Evolutionary conservation across 2,888 invertebrate species (phyloP).

Genomic region (Dilophus febrilis): DNA sequence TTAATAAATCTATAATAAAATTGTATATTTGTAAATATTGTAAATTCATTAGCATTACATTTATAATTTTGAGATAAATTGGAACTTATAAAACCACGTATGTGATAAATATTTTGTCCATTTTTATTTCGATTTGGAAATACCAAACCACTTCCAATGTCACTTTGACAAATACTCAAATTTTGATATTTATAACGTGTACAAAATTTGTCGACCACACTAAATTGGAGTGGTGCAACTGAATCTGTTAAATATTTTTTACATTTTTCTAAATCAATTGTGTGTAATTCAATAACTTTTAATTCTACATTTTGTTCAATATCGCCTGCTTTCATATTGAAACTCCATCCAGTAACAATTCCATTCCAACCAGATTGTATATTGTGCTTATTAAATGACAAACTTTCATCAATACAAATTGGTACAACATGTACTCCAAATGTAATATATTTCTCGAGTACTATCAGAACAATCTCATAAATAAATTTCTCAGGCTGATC

Average conservation of each 20-base stretch:
- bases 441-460: conserved; percentile 17
- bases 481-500: conserved; percentile 9
- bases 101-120: conserved; percentile 9
- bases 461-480: conserved; percentile 24
- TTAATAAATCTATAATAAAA: conserved; percentile 3
- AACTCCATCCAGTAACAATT: conserved; percentile 15
- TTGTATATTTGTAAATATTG: conserved; percentile 12
- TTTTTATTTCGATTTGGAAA: conserved; percentile 4
- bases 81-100: conserved; percentile 18
- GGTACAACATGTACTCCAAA: conserved; percentile 21
- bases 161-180: conserved; percentile 2
- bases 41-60: conserved; percentile 9
- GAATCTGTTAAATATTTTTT: conserved; percentile 6
- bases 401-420: conserved; percentile 21
- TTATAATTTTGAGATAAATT: conserved; percentile 9
- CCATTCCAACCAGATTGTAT: conserved; percentile 6
- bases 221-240: conserved; percentile 9
- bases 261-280: conserved; percentile 13
- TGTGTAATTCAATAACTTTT: conserved; percentile 10
- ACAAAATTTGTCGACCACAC: conserved; percentile 23
- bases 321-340: conserved; percentile 6
- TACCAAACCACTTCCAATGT: conserved; percentile 19
- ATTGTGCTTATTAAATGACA: conserved; percentile 7
- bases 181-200: conserved; percentile 13
- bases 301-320: conserved; percentile 10